Evolutionary conservation across 2,113 vertebrate genomes (phyloP).

Genomic region (Mus spicilegus): DNA sequence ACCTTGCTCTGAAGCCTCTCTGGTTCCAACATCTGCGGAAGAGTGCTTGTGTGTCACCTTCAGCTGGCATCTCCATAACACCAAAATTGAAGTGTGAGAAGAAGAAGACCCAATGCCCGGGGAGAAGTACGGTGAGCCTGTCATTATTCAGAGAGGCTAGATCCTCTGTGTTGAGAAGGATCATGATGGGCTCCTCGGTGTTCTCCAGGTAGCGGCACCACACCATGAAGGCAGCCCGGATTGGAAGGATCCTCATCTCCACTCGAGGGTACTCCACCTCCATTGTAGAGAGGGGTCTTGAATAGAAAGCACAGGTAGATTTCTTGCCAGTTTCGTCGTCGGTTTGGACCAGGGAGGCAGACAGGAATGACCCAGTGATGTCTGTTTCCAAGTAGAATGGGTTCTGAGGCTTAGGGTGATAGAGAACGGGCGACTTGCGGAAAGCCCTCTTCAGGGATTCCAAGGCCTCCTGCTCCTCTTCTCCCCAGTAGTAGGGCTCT

Average conservation of each 20-base stretch:
- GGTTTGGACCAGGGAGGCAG: constrained; percentile 53
- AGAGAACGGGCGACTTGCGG: constrained; percentile 39
- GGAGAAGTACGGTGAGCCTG: constrained; percentile 82
- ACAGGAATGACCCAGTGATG: not conserved
- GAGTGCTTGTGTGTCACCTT: fast-evolving
- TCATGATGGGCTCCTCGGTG: constrained; percentile 82
- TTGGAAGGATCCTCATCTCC: constrained; percentile 47
- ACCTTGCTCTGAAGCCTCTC: fast-evolving
- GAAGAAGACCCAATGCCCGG: constrained; percentile 74
- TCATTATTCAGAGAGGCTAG: constrained; percentile 81
- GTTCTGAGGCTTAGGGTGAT: constrained; percentile 67
- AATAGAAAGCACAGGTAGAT: constrained; percentile 72
- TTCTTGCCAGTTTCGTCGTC: constrained; percentile 30
- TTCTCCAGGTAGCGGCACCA: constrained; percentile 82
- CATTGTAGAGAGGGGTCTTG: not conserved
- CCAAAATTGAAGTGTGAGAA: constrained; percentile 74
- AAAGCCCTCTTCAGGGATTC: constrained; percentile 55
- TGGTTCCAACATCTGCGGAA: fast-evolving
- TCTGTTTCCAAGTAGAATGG: constrained; percentile 69
- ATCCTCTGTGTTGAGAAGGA: constrained; percentile 78
- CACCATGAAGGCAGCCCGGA: constrained; percentile 76
- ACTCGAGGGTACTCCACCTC: constrained; percentile 24
- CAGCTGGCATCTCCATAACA: not conserved
- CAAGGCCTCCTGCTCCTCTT: constrained; percentile 67
- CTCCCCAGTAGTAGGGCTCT: not conserved